A percentile compares a stretch with the other conserved stretches of the same genome.
Conservation (phyloP, 2,797 vertebrate species). For the Eulemur coronatus region DNA sequence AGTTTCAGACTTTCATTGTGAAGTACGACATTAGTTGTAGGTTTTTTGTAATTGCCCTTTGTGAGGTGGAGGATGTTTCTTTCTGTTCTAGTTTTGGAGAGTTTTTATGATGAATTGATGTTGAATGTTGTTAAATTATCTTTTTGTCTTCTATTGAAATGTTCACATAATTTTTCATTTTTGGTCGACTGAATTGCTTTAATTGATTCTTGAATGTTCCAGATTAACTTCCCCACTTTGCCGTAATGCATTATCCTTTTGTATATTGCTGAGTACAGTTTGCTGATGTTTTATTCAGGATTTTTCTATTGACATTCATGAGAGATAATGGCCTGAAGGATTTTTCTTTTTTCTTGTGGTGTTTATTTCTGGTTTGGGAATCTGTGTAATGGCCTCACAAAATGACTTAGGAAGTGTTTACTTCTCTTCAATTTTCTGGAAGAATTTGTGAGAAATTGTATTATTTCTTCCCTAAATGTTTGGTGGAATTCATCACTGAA, state of each 20-base stretch:
- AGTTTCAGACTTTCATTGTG: not conserved
- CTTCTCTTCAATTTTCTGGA: constrained; percentile 33
- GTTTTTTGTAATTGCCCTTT: not conserved
- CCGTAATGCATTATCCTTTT: not conserved
- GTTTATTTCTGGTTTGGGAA: not conserved
- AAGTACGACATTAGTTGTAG: not conserved
- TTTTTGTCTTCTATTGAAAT: not conserved
- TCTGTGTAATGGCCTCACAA: not conserved
- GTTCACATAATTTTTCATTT: not conserved
- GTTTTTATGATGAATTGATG: not conserved
- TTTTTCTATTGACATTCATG: not conserved
- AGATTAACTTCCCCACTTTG: not conserved
- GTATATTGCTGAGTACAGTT: not conserved
- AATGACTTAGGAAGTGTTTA: not conserved
- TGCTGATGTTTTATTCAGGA: not conserved
- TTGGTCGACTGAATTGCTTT: not conserved
- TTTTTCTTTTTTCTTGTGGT: not conserved
- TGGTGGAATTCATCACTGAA: not conserved
- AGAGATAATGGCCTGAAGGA: not conserved
- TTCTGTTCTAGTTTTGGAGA: not conserved
- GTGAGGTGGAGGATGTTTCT: not conserved
- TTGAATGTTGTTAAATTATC: not conserved
- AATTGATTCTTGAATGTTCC: not conserved
- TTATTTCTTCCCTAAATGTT: not conserved
- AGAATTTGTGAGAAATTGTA: not conserved